phyloP scores from a whole-genome alignment of 1,140 invertebrate species.

The Chrysomallon squamiferum region DNA sequence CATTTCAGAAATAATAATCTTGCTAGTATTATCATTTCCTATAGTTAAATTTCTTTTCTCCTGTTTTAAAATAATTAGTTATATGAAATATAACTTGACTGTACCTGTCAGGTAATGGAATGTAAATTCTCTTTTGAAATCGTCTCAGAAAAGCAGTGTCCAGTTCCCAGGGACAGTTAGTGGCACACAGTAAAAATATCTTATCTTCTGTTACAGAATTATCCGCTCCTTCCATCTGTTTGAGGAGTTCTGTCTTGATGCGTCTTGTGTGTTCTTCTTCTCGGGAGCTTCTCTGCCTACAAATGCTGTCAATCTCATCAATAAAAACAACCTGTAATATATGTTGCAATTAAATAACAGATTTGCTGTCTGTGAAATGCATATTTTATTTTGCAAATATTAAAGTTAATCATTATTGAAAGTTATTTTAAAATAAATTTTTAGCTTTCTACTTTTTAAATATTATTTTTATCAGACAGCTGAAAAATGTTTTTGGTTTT shows the following conservation, averaged over 20 bases:
- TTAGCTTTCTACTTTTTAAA: neutral
- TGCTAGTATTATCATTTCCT: no score
- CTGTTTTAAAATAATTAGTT: no score
- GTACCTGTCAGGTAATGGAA: constrained; percentile 68
- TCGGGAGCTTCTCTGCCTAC: constrained; percentile 63
- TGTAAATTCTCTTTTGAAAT: constrained; percentile 70
- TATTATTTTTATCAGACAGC: neutral
- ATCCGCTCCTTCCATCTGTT: constrained; percentile 65
- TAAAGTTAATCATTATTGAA: neutral
- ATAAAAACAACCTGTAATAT: constrained; percentile 66
- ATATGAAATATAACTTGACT: no score
- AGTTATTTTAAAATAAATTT: neutral
- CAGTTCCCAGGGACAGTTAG: constrained; percentile 74
- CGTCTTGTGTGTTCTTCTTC: constrained; percentile 68
- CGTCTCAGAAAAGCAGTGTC: constrained; percentile 70
- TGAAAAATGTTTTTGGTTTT: no score
- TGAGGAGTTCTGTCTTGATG: constrained; percentile 69
- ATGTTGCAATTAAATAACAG: neutral
- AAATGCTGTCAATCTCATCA: constrained; percentile 71
- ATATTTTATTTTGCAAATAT: neutral
- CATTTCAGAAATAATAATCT: no score
- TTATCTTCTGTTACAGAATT: constrained; percentile 42
- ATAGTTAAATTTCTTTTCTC: no score
- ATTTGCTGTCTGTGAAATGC: neutral
- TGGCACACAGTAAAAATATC: constrained; percentile 69